Percentiles rank a stretch among this genome's conserved stretches.
These are phyloP conservation scores for Pachyseris speciosa DNA, from an alignment of 64 coral and sea anemone genomes.

Conservation along the genomic window DNA sequence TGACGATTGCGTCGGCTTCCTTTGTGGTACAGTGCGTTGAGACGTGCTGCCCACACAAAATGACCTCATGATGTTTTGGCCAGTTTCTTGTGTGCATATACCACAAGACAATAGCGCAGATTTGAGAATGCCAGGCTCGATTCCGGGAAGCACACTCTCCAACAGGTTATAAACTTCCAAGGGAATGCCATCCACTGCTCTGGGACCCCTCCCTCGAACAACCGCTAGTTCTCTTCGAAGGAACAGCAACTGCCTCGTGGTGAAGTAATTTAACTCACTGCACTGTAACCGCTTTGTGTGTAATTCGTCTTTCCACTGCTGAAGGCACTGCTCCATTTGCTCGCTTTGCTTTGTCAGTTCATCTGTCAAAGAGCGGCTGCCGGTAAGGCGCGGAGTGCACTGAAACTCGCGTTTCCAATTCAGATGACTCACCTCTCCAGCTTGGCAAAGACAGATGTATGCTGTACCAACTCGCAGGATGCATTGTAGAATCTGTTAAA, in stretches of 20 bases:
- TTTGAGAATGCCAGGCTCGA: constrained; percentile 42
- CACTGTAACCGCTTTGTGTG: constrained; percentile 52
- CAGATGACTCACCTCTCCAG: constrained; percentile 82
- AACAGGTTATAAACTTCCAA: constrained; percentile 74
- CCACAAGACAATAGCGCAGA: constrained; percentile 25
- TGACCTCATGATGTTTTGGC: neutral
- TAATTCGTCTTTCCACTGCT: constrained; percentile 69
- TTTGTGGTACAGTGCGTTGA: neutral
- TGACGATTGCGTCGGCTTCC: neutral
- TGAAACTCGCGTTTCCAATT: constrained; percentile 62
- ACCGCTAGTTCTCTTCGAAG: constrained; percentile 58
- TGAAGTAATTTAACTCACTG: constrained; percentile 75
- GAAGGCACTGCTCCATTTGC: constrained; percentile 59
- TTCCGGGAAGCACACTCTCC: constrained; percentile 73
- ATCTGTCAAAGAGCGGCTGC: neutral
- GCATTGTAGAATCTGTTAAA: constrained; percentile 57
- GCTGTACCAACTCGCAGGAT: constrained; percentile 58
- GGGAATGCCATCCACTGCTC: neutral
- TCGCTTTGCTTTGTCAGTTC: constrained; percentile 39
- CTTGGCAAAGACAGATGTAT: constrained; percentile 64
- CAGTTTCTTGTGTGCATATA: constrained; percentile 6
- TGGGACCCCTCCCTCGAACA: constrained; percentile 34
- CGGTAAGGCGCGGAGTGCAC: constrained; percentile 7
- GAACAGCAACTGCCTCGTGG: constrained; percentile 65
- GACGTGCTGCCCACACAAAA: neutral